These are phyloP conservation scores for Eupithecia insigniata DNA, from an alignment of 2,888 invertebrate genomes.

Conservation along the genomic window DNA sequence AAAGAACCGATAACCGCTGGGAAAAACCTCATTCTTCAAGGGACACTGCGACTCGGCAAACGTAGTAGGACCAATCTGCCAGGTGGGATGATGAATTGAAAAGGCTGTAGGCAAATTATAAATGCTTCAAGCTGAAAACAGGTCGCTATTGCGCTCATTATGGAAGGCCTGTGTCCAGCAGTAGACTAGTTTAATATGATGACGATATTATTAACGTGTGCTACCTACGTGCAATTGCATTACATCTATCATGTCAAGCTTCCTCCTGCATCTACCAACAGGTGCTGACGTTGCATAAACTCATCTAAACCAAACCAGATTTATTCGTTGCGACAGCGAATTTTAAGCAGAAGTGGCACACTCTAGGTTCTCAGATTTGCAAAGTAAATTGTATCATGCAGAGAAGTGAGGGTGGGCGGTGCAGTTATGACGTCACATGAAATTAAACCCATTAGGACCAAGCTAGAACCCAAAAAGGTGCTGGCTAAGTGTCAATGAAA, in stretches of 20 bases:
- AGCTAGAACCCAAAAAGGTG: constrained; percentile 10
- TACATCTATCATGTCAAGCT: background rate
- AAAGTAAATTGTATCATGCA: constrained; percentile 43
- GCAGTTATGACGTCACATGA: constrained; percentile 81
- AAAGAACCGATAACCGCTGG: background rate
- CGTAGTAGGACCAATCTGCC: background rate
- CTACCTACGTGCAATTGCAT: background rate
- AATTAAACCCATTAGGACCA: constrained; percentile 3
- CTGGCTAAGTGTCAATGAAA: constrained; percentile 37
- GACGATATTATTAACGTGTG: background rate
- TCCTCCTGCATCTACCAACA: background rate
- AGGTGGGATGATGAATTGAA: background rate
- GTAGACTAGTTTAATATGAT: too few relatives aligned
- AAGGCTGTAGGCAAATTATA: background rate
- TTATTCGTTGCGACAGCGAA: constrained; percentile 11
- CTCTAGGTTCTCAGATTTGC: constrained; percentile 27
- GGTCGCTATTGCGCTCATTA: too few relatives aligned
- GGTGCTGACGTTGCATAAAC: constrained; percentile 4
- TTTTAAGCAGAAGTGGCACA: constrained; percentile 18
- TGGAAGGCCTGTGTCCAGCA: too few relatives aligned
- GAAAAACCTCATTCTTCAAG: background rate
- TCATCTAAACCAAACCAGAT: constrained; percentile 3
- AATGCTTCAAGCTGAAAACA: background rate
- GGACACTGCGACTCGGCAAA: background rate
- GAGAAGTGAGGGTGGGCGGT: constrained; percentile 71